Conservation (phyloP, 1,140 invertebrate species). For the Holotrichia oblita region DNA sequence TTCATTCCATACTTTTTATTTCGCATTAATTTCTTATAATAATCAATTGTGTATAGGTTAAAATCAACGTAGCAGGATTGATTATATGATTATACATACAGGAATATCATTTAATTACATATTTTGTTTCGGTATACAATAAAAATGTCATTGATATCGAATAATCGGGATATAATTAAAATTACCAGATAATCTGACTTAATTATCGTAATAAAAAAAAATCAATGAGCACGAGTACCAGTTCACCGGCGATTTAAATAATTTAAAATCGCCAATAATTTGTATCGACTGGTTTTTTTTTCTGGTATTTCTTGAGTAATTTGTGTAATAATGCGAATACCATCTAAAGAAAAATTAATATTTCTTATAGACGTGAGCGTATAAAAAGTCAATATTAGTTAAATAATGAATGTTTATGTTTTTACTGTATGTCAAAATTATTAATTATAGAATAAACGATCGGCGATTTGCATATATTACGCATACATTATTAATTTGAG, state of each 20-base stretch:
- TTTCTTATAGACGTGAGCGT: background rate
- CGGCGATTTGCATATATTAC: constrained; percentile 4
- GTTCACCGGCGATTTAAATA: background rate
- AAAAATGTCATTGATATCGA: constrained; percentile 21
- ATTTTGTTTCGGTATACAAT: background rate
- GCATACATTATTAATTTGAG: background rate
- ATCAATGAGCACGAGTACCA: background rate
- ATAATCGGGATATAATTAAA: background rate
- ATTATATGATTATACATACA: background rate
- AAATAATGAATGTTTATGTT: constrained; percentile 18
- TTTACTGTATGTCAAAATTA: constrained; percentile 1
- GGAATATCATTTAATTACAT: background rate
- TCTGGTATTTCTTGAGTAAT: background rate
- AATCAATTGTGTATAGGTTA: too few relatives aligned
- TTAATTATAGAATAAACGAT: constrained; percentile 18
- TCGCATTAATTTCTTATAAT: too few relatives aligned
- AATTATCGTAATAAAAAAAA: background rate
- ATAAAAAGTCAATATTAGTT: background rate
- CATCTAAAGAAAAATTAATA: background rate
- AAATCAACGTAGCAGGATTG: too few relatives aligned
- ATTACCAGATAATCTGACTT: background rate
- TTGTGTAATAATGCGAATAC: background rate
- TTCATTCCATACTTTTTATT: background rate
- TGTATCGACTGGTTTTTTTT: background rate
- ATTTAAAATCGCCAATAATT: background rate